Evolutionary conservation across 2,888 invertebrate species (phyloP), one percentile per base, ranked within the genome.

Genomic region (Agrilus mali): DNA sequence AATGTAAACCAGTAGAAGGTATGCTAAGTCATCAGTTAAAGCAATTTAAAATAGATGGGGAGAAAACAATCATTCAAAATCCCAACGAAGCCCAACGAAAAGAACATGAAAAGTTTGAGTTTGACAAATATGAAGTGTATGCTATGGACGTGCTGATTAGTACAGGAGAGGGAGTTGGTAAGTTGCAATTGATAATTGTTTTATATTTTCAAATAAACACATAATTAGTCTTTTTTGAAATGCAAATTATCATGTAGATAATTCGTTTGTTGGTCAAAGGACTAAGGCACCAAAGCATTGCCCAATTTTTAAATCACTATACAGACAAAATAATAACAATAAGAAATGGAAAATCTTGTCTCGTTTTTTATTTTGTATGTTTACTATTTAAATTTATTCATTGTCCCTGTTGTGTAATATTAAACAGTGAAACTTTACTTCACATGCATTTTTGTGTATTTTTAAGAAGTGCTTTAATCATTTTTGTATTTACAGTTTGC

Each of bases 71-170:
- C 53, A 92, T 93, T 58, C 90, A 96, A 68, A 98, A 98, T 69
- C 97, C 98, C 15, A 90, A 86, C 54, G 97, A 98, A 64, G 86
- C 88, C 22, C 96, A 96, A 65, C 85, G 87, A 57, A 93, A 94
- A 62, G 97, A 97, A 61, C 93, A 96, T 65, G 97, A 97, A 67
- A 96, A 96, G 65, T 88, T 86, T 61, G 88, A 86, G 47, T 82
- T 99, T 64, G 95, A 95, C 64, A 85, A 86, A 42, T 86, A 96
- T 66, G 98, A 99, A 71, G 97, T 96, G 1, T 98, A 95, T 70
- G 96, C 92, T 20, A 87, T 98, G 77, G 97, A 97, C 72, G 90
- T 98, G n/a, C 77, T 99, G 46, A 78, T 98, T 47, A 92, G 94
- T 59, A 85, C 92, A 44, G 97, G 97, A 39, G 95, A 95, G 63